Conservation (phyloP, 2,113 vertebrate genomes). For the Centrocercus urophasianus region DNA sequence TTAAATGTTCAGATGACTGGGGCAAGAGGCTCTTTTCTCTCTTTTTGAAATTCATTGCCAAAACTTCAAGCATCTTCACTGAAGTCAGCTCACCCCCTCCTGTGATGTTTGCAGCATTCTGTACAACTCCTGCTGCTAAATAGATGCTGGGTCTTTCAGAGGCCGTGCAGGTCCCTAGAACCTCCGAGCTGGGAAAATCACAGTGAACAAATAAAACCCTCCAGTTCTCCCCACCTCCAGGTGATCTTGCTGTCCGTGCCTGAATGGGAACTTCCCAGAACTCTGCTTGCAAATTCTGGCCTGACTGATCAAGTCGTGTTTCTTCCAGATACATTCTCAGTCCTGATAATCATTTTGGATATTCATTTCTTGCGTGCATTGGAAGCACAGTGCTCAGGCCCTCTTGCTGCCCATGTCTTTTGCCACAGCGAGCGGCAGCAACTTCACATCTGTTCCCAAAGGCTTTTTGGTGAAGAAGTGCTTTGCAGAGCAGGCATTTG, state of each 20-base stretch:
- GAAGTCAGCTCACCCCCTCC: neutral
- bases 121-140: neutral
- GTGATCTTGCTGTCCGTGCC: neutral
- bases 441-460: neutral
- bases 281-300: neutral
- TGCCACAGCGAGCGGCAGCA: neutral
- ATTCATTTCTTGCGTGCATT: neutral
- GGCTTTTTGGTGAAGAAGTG: neutral
- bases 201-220: fast-evolving
- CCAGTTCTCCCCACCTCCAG: neutral
- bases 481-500: neutral
- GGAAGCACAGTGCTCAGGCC: fast-evolving
- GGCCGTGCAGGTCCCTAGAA: neutral
- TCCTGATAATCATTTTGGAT: neutral
- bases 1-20: neutral
- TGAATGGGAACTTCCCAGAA: fast-evolving
- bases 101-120: neutral
- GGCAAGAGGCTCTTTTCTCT: neutral
- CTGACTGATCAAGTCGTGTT: neutral
- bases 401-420: neutral
- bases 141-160: neutral
- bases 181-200: neutral
- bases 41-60: neutral
- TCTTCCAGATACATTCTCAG: neutral
- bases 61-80: neutral